These are phyloP conservation scores for Grallaria varia DNA, from an alignment of 2,113 vertebrate species.

Conservation along the genomic window DNA sequence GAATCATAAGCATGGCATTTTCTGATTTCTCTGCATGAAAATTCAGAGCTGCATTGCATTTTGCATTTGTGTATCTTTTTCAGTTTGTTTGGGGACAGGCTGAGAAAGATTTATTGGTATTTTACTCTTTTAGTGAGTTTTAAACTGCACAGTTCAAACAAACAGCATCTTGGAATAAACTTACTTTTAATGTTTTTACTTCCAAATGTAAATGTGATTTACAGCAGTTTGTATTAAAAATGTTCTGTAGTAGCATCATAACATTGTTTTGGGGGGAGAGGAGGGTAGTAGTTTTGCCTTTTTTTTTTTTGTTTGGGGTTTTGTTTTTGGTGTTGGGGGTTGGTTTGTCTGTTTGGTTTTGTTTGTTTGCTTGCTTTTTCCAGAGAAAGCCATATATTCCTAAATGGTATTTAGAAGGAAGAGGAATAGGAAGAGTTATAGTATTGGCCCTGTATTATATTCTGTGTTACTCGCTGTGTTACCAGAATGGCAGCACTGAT, in stretches of 20 bases:
- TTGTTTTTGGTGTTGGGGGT: not conserved
- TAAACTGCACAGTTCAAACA: not conserved
- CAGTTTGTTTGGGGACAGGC: not conserved
- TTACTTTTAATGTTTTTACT: not conserved
- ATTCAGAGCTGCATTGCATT: not conserved
- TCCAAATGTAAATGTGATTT: not conserved
- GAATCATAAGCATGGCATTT: not conserved
- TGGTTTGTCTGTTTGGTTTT: not conserved
- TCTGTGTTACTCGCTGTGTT: not conserved
- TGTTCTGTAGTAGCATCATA: not conserved
- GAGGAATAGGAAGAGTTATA: not conserved
- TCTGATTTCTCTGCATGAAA: not conserved
- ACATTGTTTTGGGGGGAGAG: accelerated
- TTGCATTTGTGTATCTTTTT: not conserved
- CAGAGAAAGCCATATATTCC: not conserved
- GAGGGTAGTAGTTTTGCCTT: not conserved
- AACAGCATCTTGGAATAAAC: not conserved
- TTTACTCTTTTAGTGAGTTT: not conserved
- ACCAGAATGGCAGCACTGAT: not conserved
- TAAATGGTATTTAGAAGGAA: not conserved
- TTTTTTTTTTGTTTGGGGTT: not conserved
- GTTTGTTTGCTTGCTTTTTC: not conserved
- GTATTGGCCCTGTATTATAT: not conserved
- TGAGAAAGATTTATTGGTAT: not conserved
- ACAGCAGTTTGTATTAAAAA: not conserved